A percentile compares a stretch with the other conserved stretches of the same genome.
These are phyloP conservation scores for Pampusana beccarii DNA, from an alignment of 2,113 vertebrate genomes.

Conservation along the genomic window DNA sequence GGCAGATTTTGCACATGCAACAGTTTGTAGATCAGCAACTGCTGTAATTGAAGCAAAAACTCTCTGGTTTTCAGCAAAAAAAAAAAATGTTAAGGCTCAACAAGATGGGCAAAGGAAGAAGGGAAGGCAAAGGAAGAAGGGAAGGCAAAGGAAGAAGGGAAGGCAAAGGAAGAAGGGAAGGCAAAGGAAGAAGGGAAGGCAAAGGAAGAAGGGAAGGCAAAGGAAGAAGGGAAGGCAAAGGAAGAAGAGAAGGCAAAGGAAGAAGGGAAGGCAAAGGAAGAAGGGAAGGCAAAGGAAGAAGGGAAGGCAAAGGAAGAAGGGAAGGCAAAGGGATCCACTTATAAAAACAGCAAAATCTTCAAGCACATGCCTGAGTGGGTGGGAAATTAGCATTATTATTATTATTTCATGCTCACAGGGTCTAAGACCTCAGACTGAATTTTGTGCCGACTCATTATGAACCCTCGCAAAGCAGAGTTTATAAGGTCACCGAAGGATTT, in stretches of 20 bases:
- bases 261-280: no score
- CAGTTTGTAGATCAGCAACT: not conserved
- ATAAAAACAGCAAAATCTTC: not conserved
- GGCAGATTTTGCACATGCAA: not conserved
- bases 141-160: no score
- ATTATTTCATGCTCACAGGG: not conserved
- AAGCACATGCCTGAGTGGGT: conserved; percentile 17
- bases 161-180: no score
- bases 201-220: no score
- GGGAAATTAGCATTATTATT: conserved; percentile 26
- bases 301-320: no score
- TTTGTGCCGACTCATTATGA: conserved; percentile 59
- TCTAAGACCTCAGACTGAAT: not conserved
- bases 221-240: no score
- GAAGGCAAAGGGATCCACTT: not conserved
- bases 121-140: no score
- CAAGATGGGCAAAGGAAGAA: not conserved
- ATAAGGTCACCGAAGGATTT: conserved; percentile 40
- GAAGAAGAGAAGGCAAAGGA: no score
- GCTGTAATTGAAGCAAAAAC: fast-evolving
- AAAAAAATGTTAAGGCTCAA: not conserved
- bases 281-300: no score
- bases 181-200: no score
- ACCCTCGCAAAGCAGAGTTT: conserved; percentile 17
- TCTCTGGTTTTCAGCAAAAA: fast-evolving